These are phyloP conservation scores for Heliconius hermathena DNA, from an alignment of 1,140 invertebrate genomes.

Conservation along the genomic window DNA sequence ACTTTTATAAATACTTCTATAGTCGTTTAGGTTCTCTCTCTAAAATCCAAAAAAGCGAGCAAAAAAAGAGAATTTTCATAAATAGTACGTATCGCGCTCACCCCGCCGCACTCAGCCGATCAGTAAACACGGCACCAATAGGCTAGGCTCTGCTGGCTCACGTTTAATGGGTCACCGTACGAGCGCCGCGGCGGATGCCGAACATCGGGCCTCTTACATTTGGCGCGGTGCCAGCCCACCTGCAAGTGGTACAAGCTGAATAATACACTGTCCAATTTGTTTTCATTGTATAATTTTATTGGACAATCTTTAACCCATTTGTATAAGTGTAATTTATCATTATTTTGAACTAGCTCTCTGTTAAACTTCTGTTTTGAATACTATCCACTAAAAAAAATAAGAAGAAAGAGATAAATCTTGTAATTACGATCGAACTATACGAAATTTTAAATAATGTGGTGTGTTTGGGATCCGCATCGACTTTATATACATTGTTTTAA, in stretches of 20 bases:
- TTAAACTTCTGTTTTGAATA: too few species aligned
- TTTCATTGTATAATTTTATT: neutral
- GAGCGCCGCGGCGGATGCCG: constrained; percentile 26
- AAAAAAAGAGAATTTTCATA: constrained; percentile 2
- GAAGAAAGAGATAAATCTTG: neutral
- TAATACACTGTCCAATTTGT: constrained; percentile 23
- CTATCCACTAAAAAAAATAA: neutral
- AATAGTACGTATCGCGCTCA: constrained; percentile 1
- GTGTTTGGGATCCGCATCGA: neutral
- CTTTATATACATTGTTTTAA: constrained; percentile 16
- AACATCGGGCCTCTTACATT: constrained; percentile 37
- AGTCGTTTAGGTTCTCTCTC: too few species aligned
- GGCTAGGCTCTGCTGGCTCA: constrained; percentile 24
- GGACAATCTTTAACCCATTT: too few species aligned
- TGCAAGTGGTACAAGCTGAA: constrained; percentile 33
- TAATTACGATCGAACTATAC: neutral
- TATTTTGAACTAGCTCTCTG: neutral
- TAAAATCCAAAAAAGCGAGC: neutral
- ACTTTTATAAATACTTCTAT: too few species aligned
- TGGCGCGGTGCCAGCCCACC: constrained; percentile 42
- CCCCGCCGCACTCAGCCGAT: constrained; percentile 14
- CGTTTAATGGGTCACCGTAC: constrained; percentile 43
- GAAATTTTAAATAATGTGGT: neutral
- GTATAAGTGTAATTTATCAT: neutral
- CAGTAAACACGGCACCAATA: constrained; percentile 29